Conservation (phyloP, 2,113 vertebrate species). For the Ranitomeya variabilis region DNA sequence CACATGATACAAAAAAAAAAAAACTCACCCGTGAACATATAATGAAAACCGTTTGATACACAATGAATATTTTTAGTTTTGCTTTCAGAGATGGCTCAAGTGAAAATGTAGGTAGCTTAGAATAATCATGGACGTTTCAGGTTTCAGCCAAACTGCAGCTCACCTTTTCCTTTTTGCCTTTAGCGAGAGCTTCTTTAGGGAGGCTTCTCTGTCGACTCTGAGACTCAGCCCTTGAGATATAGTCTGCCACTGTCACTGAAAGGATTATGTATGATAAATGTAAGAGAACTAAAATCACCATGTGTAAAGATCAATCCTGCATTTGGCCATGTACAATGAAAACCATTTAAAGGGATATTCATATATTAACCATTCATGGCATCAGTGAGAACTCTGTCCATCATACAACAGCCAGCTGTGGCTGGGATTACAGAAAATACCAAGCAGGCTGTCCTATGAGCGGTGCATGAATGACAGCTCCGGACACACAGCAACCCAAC, state of each 20-base stretch:
- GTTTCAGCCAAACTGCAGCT: slow-evolving; percentile 62
- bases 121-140: neutral
- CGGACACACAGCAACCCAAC: too few species aligned
- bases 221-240: slow-evolving; percentile 98
- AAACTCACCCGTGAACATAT: too few species aligned
- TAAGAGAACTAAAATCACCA: neutral
- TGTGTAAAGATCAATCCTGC: neutral
- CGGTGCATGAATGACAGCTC: too few species aligned
- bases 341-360: neutral
- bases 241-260: slow-evolving; percentile 97
- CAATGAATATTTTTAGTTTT: too few species aligned
- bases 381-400: too few species aligned
- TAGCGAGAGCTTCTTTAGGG: slow-evolving; percentile 86
- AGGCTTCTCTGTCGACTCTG: slow-evolving; percentile 91
- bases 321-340: neutral
- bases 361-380: too few species aligned
- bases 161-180: slow-evolving; percentile 92
- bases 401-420: too few species aligned
- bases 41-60: too few species aligned
- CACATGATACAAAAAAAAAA: too few species aligned
- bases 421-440: too few species aligned
- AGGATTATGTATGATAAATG: slow-evolving; percentile 63
- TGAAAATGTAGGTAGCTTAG: neutral
- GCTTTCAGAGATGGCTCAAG: neutral
- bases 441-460: too few species aligned